Conservation (phyloP, 2,113 vertebrate genomes). For the Uria lomvia region DNA sequence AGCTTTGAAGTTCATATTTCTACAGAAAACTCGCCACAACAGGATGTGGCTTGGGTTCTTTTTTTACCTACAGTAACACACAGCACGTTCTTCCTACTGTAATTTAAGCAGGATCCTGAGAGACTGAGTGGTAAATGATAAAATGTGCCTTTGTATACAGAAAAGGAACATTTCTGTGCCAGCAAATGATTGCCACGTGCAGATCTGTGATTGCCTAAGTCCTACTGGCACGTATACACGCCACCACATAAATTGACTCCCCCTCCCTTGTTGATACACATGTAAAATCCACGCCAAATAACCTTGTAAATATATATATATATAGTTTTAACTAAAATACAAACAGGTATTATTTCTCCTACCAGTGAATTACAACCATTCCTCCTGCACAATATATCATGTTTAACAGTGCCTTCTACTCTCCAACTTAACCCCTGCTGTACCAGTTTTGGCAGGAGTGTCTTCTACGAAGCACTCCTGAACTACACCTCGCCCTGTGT, state of each 20-base stretch:
- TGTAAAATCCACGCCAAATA: not conserved
- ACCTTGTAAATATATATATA: not conserved
- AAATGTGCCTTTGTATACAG: not conserved
- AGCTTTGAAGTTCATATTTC: not conserved
- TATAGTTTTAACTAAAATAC: not conserved
- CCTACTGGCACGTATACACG: not conserved
- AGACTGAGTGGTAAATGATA: not conserved
- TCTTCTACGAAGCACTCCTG: not conserved
- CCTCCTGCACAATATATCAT: not conserved
- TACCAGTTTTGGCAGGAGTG: not conserved
- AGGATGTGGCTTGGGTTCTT: conserved; percentile 26
- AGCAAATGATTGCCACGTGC: not conserved
- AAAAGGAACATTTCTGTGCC: not conserved
- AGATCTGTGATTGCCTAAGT: not conserved
- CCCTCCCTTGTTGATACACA: not conserved
- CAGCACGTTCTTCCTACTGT: not conserved
- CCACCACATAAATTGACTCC: not conserved
- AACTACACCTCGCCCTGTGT: not conserved
- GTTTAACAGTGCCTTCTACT: not conserved
- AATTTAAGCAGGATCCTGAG: conserved; percentile 27
- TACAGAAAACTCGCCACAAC: not conserved
- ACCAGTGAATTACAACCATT: not conserved
- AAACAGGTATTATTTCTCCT: not conserved
- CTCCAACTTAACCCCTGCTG: not conserved
- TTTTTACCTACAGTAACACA: not conserved